Conservation (phyloP, 2,888 invertebrate species). For the Limnephilus rhombicus region DNA sequence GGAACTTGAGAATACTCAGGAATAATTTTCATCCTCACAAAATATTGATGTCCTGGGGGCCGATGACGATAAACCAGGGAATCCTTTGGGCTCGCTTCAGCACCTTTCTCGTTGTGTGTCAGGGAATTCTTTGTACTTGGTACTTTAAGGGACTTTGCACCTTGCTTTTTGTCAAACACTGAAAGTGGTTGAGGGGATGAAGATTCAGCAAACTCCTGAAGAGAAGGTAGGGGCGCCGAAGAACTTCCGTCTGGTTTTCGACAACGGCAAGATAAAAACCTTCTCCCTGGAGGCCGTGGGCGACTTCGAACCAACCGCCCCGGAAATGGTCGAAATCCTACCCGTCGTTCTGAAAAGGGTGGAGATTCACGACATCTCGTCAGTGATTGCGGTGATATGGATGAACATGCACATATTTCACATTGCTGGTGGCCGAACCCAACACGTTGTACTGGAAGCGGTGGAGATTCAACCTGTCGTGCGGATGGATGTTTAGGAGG, state of each 20-base stretch:
- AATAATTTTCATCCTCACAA: not conserved
- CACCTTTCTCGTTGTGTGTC: no score
- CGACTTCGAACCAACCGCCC: not conserved
- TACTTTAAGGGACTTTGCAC: no score
- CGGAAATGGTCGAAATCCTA: not conserved
- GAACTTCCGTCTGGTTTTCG: not conserved
- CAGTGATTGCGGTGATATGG: not conserved
- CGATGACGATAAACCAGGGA: not conserved
- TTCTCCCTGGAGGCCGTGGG: not conserved
- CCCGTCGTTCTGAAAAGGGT: not conserved
- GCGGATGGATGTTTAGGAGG: not conserved
- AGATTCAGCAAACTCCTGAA: not conserved
- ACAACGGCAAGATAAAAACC: not conserved
- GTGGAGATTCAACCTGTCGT: not conserved
- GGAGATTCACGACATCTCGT: not conserved
- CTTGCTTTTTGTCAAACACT: no score
- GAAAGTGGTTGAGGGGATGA: not conserved
- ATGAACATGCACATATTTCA: not conserved
- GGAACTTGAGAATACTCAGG: not conserved
- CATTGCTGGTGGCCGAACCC: not conserved
- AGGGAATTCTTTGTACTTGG: no score
- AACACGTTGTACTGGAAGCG: not conserved
- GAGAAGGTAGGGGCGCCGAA: not conserved
- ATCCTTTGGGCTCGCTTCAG: not conserved
- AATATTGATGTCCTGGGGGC: not conserved